A percentile compares a stretch with the other conserved stretches of the same genome.
phyloP scores from a whole-genome alignment of 1,140 invertebrate species.

The Drosophila subpulchrella region DNA sequence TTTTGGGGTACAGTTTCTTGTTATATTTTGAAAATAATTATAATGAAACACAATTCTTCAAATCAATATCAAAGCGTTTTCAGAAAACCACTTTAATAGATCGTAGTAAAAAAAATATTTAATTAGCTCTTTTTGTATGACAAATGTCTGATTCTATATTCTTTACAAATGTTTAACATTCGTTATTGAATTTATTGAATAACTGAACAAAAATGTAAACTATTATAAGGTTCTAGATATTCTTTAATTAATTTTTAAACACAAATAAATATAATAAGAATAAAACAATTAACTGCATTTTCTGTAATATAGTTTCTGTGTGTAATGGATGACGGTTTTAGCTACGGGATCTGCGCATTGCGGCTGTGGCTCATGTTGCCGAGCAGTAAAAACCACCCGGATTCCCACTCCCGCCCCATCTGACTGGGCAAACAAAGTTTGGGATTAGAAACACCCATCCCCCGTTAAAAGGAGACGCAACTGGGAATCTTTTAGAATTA shows the following conservation, averaged over 20 bases:
- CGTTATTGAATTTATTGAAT: too few species aligned
- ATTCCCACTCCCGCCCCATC: background rate
- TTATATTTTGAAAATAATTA: background rate
- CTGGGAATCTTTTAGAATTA: slow-evolving; percentile 48
- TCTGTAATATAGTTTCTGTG: background rate
- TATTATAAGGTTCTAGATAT: background rate
- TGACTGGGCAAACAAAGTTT: slow-evolving; percentile 22
- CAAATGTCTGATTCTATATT: too few species aligned
- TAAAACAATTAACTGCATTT: background rate
- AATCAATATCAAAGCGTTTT: too few species aligned
- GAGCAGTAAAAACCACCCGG: slow-evolving; percentile 35
- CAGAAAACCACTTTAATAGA: too few species aligned
- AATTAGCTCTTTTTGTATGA: too few species aligned
- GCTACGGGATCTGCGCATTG: slow-evolving; percentile 53
- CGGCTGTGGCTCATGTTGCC: slow-evolving; percentile 50
- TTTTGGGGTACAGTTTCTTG: background rate
- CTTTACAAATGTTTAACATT: too few species aligned
- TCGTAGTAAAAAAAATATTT: too few species aligned
- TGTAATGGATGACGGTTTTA: slow-evolving; percentile 22
- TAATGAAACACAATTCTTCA: too few species aligned
- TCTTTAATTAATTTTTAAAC: background rate
- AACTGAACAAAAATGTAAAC: too few species aligned
- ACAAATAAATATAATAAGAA: background rate
- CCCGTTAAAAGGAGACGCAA: background rate
- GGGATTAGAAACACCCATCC: slow-evolving; percentile 1